These are phyloP conservation scores for Apostichopus leukothele DNA, from an alignment of 53 echinoderm and acorn worm species.

Conservation along the genomic window DNA sequence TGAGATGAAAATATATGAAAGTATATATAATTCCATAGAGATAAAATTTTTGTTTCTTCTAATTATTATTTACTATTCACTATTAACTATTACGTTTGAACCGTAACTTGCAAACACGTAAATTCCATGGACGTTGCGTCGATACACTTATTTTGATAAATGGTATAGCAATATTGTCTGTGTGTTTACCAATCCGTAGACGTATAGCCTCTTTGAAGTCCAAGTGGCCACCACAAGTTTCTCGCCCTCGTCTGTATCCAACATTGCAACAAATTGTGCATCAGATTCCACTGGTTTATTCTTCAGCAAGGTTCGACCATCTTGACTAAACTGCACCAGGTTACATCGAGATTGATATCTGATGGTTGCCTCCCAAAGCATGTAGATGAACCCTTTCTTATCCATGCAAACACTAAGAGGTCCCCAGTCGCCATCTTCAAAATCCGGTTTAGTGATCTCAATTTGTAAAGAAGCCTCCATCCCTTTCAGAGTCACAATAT, in stretches of 20 bases:
- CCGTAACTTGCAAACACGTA: too few species aligned
- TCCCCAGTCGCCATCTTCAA: background rate
- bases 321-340: background rate
- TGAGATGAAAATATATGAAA: too few species aligned
- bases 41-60: too few species aligned
- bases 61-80: too few species aligned
- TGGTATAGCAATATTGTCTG: too few species aligned
- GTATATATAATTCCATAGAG: too few species aligned
- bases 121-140: too few species aligned
- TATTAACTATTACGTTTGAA: too few species aligned
- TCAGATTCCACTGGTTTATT: background rate
- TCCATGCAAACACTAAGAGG: background rate
- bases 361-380: background rate
- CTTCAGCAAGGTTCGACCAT: background rate
- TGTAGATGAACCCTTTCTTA: background rate
- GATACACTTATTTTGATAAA: too few species aligned
- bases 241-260: background rate
- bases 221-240: background rate
- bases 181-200: background rate
- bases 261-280: background rate
- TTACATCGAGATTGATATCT: background rate
- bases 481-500: background rate
- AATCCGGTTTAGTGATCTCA: background rate
- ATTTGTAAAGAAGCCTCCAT: background rate
- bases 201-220: background rate